phyloP scores from a whole-genome alignment of 2,797 vertebrate genomes.

The Falco naumanni region DNA sequence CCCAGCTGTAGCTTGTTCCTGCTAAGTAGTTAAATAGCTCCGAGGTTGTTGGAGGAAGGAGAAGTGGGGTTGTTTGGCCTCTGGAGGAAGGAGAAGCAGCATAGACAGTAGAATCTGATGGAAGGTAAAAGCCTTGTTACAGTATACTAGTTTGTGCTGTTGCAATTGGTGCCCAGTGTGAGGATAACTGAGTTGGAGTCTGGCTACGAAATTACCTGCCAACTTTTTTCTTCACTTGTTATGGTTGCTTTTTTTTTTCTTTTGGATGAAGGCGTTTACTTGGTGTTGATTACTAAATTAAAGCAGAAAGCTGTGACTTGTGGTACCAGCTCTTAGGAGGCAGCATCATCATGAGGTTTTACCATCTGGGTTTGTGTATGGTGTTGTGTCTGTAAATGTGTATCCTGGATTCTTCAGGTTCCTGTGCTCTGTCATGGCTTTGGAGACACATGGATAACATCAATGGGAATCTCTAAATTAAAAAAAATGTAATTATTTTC shows the following conservation, averaged over 20 bases:
- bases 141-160: too few species aligned
- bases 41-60: too few species aligned
- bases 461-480: neutral
- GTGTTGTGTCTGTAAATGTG: neutral
- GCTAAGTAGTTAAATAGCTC: too few species aligned
- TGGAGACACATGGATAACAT: neutral
- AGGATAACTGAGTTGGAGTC: too few species aligned
- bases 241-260: neutral
- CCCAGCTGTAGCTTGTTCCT: too few species aligned
- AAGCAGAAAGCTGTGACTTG: neutral
- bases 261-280: neutral
- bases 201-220: too few species aligned
- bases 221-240: neutral
- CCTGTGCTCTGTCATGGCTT: neutral
- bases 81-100: too few species aligned
- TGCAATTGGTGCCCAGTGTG: too few species aligned
- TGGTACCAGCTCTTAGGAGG: neutral
- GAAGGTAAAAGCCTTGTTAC: too few species aligned
- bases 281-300: neutral
- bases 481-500: neutral
- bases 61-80: too few species aligned
- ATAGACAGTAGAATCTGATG: too few species aligned
- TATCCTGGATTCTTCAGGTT: neutral
- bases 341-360: neutral
- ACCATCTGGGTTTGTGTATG: neutral